Percentiles rank a stretch among this genome's conserved stretches.
These are phyloP conservation scores for Lepidocyrtinus sp. DNA, from an alignment of 2,888 invertebrate genomes.

Conservation along the genomic window DNA sequence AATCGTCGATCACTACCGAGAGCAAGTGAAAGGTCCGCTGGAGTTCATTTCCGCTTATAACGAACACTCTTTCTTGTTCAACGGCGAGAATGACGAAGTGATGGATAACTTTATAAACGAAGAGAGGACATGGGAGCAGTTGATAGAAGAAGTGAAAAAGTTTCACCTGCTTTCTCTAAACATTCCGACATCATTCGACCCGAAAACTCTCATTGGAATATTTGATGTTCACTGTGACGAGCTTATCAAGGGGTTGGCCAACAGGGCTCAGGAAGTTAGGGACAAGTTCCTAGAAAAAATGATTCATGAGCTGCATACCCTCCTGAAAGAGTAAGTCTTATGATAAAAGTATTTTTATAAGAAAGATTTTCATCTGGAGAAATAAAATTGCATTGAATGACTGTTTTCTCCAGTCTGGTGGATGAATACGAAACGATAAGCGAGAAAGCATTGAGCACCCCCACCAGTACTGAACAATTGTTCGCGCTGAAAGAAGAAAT, in stretches of 20 bases:
- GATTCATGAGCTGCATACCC: slow-evolving; percentile 84
- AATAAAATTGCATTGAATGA: slow-evolving; percentile 15
- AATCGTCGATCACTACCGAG: slow-evolving; percentile 79
- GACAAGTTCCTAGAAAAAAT: slow-evolving; percentile 82
- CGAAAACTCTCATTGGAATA: slow-evolving; percentile 84
- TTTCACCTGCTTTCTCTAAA: slow-evolving; percentile 74
- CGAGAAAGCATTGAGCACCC: slow-evolving; percentile 83
- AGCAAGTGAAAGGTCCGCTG: slow-evolving; percentile 81
- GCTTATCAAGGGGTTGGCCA: slow-evolving; percentile 81
- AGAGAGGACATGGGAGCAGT: slow-evolving; percentile 74
- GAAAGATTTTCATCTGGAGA: slow-evolving; percentile 3
- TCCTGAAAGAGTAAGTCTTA: slow-evolving; percentile 80
- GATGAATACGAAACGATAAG: slow-evolving; percentile 88
- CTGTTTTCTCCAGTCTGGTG: slow-evolving; percentile 78
- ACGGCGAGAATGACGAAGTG: slow-evolving; percentile 75
- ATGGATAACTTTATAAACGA: slow-evolving; percentile 81
- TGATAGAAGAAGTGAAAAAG: slow-evolving; percentile 73
- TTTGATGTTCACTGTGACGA: slow-evolving; percentile 88
- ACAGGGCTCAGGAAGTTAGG: slow-evolving; percentile 80
- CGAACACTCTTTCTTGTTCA: slow-evolving; percentile 65
- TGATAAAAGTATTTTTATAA: slow-evolving; percentile 10
- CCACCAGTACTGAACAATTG: slow-evolving; percentile 87
- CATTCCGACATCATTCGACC: slow-evolving; percentile 75
- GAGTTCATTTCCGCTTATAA: slow-evolving; percentile 58
- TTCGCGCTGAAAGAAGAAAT: slow-evolving; percentile 87